Percentiles rank a stretch among this genome's conserved stretches.
These are phyloP conservation scores for Mechanitis messenoides DNA, from an alignment of 2,888 invertebrate species.

Conservation along the genomic window DNA sequence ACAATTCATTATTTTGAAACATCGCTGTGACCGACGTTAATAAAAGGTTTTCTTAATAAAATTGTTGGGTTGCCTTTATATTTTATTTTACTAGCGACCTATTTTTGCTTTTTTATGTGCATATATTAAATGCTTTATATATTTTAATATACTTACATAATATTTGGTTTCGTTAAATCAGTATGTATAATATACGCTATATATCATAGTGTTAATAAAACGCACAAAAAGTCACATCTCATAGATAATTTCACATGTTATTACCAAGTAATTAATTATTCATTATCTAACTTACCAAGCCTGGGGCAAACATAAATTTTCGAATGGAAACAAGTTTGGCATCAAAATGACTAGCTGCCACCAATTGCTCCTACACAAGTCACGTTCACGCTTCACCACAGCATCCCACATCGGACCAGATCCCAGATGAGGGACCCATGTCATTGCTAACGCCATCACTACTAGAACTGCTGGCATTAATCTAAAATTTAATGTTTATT, in stretches of 20 bases:
- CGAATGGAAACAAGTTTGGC: conserved; percentile 68
- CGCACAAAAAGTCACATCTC: no score
- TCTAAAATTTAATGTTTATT: conserved; percentile 34
- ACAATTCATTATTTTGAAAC: conserved; percentile 1
- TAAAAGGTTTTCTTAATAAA: not conserved
- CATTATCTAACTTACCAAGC: conserved; percentile 55
- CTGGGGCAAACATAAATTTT: conserved; percentile 62
- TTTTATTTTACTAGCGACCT: conserved; percentile 14
- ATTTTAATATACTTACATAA: no score
- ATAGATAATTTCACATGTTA: no score
- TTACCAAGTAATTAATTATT: no score
- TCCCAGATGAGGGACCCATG: conserved; percentile 67
- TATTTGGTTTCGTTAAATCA: no score
- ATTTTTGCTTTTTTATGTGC: no score
- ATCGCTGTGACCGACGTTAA: not conserved
- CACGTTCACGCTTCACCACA: conserved; percentile 61
- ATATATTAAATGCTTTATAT: no score
- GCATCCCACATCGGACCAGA: conserved; percentile 73
- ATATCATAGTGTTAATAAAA: no score
- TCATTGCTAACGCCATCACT: conserved; percentile 68
- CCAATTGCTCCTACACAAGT: conserved; percentile 65
- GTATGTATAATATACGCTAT: no score
- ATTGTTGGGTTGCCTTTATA: conserved; percentile 14
- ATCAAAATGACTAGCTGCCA: conserved; percentile 68
- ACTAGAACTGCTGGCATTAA: conserved; percentile 67